Base-by-base conservation (phyloP, 2,888 invertebrate species). In the Gibbula magus region DNA sequence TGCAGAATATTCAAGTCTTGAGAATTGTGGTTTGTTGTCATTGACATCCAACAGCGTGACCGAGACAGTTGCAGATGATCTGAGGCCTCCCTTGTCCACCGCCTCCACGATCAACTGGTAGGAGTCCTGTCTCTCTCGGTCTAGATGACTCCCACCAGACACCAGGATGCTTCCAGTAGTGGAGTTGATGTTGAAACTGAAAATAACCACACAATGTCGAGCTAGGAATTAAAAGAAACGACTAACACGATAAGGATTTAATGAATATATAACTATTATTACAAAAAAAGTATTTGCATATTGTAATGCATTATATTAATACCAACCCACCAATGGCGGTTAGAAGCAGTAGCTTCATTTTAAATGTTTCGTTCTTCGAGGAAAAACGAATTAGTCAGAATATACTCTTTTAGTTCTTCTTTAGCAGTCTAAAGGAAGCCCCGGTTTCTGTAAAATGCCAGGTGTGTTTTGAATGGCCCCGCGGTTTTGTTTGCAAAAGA, bases 31-130 rank as follows among this genome's bases (percentile, higher is more conserved):
- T 0, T 85, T 32, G 25, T 90, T 87, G 81, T 92, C 92, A 78
- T 92, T 92, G 13, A 86, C 84, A 78, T 92, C 92, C 8, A 76
- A 80, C 13, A 92, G 83, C n/a, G 61, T 84, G 22, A 92, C 82
- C 5, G 84, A 84, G 16, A 92, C 84, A 66, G 88, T 88, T 16
- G 86, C 87, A 0, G 88, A 87, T 22, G 88, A 83, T 32, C 86
- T 83, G n/a, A 88, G 85, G 0, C 96, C 96, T 0, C 97, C 97
- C 0, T 96, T 96, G 90, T 97, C 97, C 83, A 94, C 95, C 0
- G 96, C 97, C 82, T 96, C 96, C 79, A 96, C 94, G 0, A 96
- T 96, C 79, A 97, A 92, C 79, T 96, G 96, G 85, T 96, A 97
- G 78, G 95, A 95, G 87, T 95, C 96, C 86, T 96, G 96, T 16